phyloP scores from a whole-genome alignment of 2,113 vertebrate genomes.

The Cynoglossus semilaevis region DNA sequence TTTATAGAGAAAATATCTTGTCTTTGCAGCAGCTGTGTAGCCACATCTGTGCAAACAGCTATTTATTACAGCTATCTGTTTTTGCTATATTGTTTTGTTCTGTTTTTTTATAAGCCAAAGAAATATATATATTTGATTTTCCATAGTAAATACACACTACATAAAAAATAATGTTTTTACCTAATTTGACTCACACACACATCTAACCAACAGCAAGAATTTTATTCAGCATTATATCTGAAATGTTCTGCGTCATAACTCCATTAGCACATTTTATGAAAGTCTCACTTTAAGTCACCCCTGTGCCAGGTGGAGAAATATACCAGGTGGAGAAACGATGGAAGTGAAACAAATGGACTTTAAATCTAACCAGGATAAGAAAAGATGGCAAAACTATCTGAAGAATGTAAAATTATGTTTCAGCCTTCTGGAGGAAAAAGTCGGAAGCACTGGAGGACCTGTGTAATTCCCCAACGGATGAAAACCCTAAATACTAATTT shows the following conservation, averaged over 20 bases:
- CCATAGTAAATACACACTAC: too few relatives aligned
- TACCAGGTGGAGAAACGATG: slow-evolving; percentile 42
- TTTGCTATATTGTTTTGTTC: too few relatives aligned
- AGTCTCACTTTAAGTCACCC: slow-evolving; percentile 31
- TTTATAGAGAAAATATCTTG: neutral
- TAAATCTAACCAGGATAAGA: slow-evolving; percentile 65
- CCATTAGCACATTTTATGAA: slow-evolving; percentile 12
- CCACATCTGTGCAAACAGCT: too few relatives aligned
- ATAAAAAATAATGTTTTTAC: too few relatives aligned
- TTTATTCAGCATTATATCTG: too few relatives aligned
- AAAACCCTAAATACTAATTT: slow-evolving; percentile 63
- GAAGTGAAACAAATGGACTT: slow-evolving; percentile 62
- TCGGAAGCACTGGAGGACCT: slow-evolving; percentile 45
- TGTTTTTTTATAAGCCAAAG: too few relatives aligned
- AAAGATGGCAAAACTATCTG: slow-evolving; percentile 64
- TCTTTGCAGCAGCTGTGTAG: neutral
- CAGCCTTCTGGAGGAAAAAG: slow-evolving; percentile 35
- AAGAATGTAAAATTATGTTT: slow-evolving; percentile 57
- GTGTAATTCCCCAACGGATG: slow-evolving; percentile 54
- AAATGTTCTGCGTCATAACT: neutral
- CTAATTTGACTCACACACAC: too few relatives aligned
- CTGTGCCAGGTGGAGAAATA: slow-evolving; percentile 32
- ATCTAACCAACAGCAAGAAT: too few relatives aligned
- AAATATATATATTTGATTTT: too few relatives aligned
- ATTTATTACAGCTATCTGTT: too few relatives aligned